A percentile compares a stretch with the other conserved stretches of the same genome.
Conservation (phyloP, 2,797 vertebrate species). For the Syngnathus rostellatus region DNA sequence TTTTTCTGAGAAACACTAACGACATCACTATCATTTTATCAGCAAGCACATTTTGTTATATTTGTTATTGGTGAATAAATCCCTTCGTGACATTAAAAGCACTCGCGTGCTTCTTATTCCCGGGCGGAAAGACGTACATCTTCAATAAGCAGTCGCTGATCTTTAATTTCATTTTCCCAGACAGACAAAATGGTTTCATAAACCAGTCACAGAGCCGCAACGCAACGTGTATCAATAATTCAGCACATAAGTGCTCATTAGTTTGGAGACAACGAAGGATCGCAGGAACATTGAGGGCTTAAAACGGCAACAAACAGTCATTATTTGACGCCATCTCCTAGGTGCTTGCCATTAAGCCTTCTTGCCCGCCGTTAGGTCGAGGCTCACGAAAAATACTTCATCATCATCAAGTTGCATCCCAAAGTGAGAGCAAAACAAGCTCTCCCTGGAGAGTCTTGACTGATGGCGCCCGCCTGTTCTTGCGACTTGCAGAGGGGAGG, state of each 20-base stretch:
- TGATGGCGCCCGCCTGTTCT: background rate
- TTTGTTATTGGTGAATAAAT: conserved; percentile 2
- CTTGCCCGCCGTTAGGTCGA: background rate
- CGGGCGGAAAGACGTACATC: background rate
- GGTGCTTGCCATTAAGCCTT: background rate
- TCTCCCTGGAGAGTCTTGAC: background rate
- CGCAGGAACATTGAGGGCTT: background rate
- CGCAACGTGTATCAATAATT: conserved; percentile 1
- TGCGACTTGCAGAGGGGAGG: background rate
- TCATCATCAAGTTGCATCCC: background rate
- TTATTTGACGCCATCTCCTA: background rate
- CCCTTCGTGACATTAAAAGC: background rate
- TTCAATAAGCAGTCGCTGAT: background rate
- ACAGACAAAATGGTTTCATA: background rate
- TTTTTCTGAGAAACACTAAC: background rate
- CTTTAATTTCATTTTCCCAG: background rate
- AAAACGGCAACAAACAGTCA: background rate
- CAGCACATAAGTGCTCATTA: conserved; percentile 1
- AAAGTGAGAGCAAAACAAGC: background rate
- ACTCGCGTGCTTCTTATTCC: no score
- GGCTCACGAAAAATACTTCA: background rate
- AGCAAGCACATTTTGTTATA: background rate
- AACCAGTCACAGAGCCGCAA: background rate
- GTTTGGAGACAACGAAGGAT: background rate
- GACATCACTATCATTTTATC: background rate